These are phyloP conservation scores for Cylloceria caligata DNA, from an alignment of 2,888 invertebrate genomes.

Conservation along the genomic window DNA sequence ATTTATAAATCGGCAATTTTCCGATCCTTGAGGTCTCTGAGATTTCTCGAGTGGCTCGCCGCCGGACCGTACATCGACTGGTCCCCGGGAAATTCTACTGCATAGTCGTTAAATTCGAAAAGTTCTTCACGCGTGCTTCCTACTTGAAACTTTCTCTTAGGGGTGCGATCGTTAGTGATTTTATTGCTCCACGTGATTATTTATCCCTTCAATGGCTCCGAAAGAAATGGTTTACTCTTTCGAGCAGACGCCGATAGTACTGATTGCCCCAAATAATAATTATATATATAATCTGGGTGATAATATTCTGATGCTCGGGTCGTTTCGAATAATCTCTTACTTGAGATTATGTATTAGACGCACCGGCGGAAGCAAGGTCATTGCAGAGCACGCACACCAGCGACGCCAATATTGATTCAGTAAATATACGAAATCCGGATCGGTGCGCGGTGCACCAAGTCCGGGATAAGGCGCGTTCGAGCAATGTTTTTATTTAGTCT, in stretches of 20 bases:
- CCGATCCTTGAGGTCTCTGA: constrained; percentile 35
- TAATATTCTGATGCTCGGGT: constrained; percentile 7
- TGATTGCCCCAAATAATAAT: constrained; percentile 12
- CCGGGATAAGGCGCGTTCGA: constrained; percentile 75
- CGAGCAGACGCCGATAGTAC: neutral
- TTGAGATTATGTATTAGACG: constrained; percentile 55
- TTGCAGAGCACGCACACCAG: constrained; percentile 40
- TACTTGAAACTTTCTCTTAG: constrained; percentile 12
- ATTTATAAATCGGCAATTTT: constrained; percentile 28
- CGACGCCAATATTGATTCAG: constrained; percentile 81
- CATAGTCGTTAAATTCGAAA: constrained; percentile 56
- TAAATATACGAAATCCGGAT: constrained; percentile 81
- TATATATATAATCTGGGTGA: constrained; percentile 1
- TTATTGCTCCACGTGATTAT: constrained; percentile 48
- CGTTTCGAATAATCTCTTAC: constrained; percentile 32
- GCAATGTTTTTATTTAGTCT: constrained; percentile 82
- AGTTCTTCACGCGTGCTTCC: constrained; percentile 6
- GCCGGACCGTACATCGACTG: neutral
- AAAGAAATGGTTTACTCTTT: constrained; percentile 8
- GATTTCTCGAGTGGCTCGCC: constrained; percentile 46
- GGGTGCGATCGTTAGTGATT: constrained; percentile 46
- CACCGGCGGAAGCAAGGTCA: constrained; percentile 56
- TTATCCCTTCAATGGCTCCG: constrained; percentile 23
- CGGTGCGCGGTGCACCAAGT: constrained; percentile 67
- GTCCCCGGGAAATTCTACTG: constrained; percentile 27